Conservation (phyloP, 1,140 invertebrate species). For the Drosophila sp. region DNA sequence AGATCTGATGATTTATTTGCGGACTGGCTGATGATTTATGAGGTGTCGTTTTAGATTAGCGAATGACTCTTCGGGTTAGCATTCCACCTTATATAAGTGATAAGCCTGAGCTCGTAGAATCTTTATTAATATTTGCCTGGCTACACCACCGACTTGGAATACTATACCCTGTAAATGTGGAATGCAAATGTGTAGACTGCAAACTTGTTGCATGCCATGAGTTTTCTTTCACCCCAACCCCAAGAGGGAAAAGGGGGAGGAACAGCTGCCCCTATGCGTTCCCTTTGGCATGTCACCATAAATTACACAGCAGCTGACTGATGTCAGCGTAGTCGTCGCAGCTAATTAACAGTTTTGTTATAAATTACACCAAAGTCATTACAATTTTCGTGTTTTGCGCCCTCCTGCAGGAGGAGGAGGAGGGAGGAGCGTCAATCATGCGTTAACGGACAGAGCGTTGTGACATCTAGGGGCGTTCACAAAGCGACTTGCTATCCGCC, state of each 20-base stretch:
- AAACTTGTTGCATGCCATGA: slow-evolving; percentile 44
- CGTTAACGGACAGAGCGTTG: slow-evolving; percentile 74
- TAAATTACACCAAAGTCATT: slow-evolving; percentile 81
- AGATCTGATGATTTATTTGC: slow-evolving; percentile 71
- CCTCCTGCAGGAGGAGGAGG: slow-evolving; percentile 27
- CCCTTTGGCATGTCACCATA: slow-evolving; percentile 46
- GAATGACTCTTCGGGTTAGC: slow-evolving; percentile 39
- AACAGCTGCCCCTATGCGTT: slow-evolving; percentile 31
- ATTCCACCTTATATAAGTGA: slow-evolving; percentile 29
- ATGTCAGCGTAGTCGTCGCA: slow-evolving; percentile 78
- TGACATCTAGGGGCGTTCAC: slow-evolving; percentile 63
- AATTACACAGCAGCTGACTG: slow-evolving; percentile 74
- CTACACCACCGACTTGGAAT: not conserved
- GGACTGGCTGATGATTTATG: slow-evolving; percentile 59
- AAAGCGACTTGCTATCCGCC: slow-evolving; percentile 24
- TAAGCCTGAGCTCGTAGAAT: slow-evolving; percentile 15
- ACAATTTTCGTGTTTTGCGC: slow-evolving; percentile 53
- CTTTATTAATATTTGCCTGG: slow-evolving; percentile 4
- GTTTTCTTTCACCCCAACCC: slow-evolving; percentile 18
- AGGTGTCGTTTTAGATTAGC: slow-evolving; percentile 74
- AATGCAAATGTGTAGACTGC: not conserved
- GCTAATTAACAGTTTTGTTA: slow-evolving; percentile 84
- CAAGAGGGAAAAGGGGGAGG: slow-evolving; percentile 10
- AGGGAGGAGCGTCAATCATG: slow-evolving; percentile 82
- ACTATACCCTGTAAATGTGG: not conserved